Percentiles rank a stretch among this genome's conserved stretches.
phyloP scores from a whole-genome alignment of 2,888 invertebrate genomes.

The Eupithecia subfuscata region DNA sequence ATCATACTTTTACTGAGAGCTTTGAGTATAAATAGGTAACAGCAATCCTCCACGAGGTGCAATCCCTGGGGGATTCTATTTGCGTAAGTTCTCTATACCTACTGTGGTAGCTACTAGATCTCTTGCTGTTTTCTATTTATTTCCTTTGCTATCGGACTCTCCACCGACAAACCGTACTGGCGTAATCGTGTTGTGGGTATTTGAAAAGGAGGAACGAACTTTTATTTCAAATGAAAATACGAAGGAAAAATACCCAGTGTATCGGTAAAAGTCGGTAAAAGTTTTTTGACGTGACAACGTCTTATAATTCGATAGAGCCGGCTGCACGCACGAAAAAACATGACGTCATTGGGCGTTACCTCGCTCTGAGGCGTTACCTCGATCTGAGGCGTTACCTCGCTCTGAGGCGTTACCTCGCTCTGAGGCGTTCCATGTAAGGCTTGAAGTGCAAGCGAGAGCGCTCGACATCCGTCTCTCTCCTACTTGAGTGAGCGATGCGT shows the following conservation, averaged over 20 bases:
- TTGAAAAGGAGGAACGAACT: neutral
- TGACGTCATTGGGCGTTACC: too few relatives aligned
- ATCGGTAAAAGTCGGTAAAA: neutral
- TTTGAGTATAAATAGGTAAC: neutral
- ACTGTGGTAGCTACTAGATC: neutral
- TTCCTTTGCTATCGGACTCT: neutral
- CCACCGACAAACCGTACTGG: neutral
- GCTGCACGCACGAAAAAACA: too few relatives aligned
- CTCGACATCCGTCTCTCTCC: too few relatives aligned
- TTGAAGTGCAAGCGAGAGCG: too few relatives aligned
- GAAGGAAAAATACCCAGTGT: neutral
- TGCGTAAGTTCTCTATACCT: neutral
- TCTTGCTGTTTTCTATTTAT: neutral
- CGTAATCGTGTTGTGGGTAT: neutral
- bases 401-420: too few relatives aligned
- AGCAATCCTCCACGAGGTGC: neutral
- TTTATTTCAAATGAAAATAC: slow-evolving; percentile 1
- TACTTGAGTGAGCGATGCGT: too few relatives aligned
- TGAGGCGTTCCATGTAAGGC: too few relatives aligned
- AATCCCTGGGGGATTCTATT: neutral
- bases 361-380: too few relatives aligned
- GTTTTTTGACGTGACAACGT: too few relatives aligned
- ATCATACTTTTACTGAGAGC: neutral
- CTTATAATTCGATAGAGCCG: too few relatives aligned
- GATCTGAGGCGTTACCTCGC: too few relatives aligned